Evolutionary conservation across 2,888 invertebrate species (phyloP).

Genomic region (Patella caerulea): DNA sequence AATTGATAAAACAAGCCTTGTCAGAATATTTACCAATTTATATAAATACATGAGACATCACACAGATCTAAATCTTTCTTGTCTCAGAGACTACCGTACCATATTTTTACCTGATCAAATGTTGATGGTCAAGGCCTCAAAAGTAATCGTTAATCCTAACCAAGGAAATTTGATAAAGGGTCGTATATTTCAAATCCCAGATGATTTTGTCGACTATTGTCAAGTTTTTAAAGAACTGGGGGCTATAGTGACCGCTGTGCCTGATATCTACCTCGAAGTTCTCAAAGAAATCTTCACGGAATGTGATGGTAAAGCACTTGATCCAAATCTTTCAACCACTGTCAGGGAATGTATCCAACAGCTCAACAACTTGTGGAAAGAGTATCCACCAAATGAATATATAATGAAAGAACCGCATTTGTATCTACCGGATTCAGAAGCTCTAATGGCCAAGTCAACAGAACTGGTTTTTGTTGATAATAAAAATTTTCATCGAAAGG

Average conservation of each 20-base stretch:
- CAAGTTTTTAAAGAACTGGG: constrained; percentile 47
- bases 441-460: constrained; percentile 23
- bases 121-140: constrained; percentile 25
- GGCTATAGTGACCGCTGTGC: constrained; percentile 34
- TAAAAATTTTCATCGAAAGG: constrained; percentile 13
- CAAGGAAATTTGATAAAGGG: neutral
- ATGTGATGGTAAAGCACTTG: constrained; percentile 25
- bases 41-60: neutral
- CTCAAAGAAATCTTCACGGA: constrained; percentile 35
- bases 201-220: constrained; percentile 38
- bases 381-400: no score
- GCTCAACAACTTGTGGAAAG: constrained; percentile 14
- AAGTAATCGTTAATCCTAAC: neutral
- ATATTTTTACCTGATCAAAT: constrained; percentile 26
- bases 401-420: no score
- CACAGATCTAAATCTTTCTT: neutral
- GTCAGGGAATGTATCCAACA: constrained; percentile 35
- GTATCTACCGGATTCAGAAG: constrained; percentile 21
- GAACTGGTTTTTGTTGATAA: constrained; percentile 33
- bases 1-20: neutral
- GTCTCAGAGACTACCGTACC: neutral
- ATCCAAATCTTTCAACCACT: constrained; percentile 38
- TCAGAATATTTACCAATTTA: neutral
- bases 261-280: constrained; percentile 42
- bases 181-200: constrained; percentile 42